phyloP scores from a whole-genome alignment of 2,888 invertebrate species.

The Drosophila neonasuta region DNA sequence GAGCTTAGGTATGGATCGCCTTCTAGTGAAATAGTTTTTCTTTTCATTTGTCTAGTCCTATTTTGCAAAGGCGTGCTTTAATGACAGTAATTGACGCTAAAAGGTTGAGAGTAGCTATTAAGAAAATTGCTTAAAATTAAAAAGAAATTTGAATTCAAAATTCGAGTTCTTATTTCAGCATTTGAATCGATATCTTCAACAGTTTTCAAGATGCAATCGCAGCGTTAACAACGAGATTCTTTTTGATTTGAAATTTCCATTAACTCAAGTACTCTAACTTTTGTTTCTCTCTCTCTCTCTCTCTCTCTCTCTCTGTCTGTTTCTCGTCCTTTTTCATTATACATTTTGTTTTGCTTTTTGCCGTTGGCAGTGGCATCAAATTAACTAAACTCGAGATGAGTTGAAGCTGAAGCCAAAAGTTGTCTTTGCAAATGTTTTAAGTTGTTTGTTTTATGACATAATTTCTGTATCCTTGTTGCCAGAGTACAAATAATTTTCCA shows the following conservation, averaged over 20 bases:
- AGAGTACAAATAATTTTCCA: slow-evolving; percentile 26
- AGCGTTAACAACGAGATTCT: not conserved
- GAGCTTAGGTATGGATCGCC: not conserved
- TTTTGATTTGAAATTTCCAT: not conserved
- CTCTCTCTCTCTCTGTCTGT: not conserved
- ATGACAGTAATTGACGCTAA: not conserved
- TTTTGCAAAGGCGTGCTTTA: not conserved
- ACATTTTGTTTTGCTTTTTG: not conserved
- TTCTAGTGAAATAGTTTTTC: not conserved
- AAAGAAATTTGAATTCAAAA: not conserved
- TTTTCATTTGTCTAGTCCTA: not conserved
- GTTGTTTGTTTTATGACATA: slow-evolving; percentile 26
- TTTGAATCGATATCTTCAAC: not conserved
- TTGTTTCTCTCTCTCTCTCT: not conserved
- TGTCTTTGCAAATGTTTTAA: slow-evolving; percentile 16
- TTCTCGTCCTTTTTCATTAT: too few species aligned
- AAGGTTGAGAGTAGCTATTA: not conserved
- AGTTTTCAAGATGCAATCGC: not conserved
- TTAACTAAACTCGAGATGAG: slow-evolving; percentile 9
- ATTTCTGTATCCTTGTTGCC: slow-evolving; percentile 18
- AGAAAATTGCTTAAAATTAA: not conserved
- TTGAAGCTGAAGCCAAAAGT: slow-evolving; percentile 18
- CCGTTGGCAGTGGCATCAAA: slow-evolving; percentile 3
- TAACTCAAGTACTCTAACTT: slow-evolving; percentile 3
- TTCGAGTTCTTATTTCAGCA: not conserved